A percentile compares a stretch with the other conserved stretches of the same genome.
phyloP scores from a whole-genome alignment of 1,140 invertebrate genomes.

The Mamestra configurata region DNA sequence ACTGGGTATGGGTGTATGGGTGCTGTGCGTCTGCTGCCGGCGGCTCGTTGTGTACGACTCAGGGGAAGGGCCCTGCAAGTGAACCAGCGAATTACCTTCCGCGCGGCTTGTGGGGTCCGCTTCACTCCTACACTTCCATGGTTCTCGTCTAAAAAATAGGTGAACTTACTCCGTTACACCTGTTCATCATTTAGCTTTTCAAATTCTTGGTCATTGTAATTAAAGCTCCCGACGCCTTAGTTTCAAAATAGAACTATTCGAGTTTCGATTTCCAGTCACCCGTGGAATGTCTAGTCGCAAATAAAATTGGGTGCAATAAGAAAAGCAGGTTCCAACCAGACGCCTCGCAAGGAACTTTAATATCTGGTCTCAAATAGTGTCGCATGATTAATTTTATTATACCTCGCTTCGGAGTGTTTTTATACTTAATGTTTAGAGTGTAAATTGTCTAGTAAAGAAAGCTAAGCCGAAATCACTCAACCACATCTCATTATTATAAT shows the following conservation, averaged over 20 bases:
- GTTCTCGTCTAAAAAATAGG: background rate
- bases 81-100: too few species aligned
- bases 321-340: conserved; percentile 6
- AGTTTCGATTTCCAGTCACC: background rate
- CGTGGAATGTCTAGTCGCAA: conserved; percentile 55
- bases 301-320: conserved; percentile 47
- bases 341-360: background rate
- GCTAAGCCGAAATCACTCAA: conserved; percentile 2
- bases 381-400: conserved; percentile 17
- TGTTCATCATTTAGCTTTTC: conserved; percentile 26
- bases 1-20: too few species aligned
- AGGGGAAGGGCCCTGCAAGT: background rate
- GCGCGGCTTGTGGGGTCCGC: background rate
- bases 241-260: background rate
- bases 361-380: conserved; percentile 27
- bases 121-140: background rate
- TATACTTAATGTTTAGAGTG: conserved; percentile 32
- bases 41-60: background rate
- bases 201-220: conserved; percentile 23
- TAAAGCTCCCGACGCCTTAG: background rate
- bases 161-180: background rate
- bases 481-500: conserved; percentile 24
- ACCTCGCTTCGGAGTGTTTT: conserved; percentile 16
- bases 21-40: background rate
- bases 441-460: conserved; percentile 3